Evolutionary conservation across 2,888 invertebrate genomes (phyloP).

Genomic region (Campoplex capitator): DNA sequence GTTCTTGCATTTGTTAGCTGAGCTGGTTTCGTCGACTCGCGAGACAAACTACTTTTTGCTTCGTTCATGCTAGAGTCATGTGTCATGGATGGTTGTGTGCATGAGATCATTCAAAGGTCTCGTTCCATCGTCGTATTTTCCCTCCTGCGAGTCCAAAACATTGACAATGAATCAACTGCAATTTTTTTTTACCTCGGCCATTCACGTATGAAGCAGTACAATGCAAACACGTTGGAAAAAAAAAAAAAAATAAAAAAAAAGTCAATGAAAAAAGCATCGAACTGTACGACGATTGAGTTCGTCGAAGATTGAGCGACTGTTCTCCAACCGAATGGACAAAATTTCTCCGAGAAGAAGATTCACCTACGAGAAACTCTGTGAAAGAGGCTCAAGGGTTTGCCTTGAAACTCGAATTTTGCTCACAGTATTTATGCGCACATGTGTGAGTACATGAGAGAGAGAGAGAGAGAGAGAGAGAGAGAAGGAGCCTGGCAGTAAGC

Average conservation of each 20-base stretch:
- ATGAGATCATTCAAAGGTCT: slow-evolving; percentile 52
- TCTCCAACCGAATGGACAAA: slow-evolving; percentile 41
- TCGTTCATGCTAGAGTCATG: slow-evolving; percentile 33
- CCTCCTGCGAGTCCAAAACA: slow-evolving; percentile 60
- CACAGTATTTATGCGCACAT: slow-evolving; percentile 10
- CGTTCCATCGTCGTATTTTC: slow-evolving; percentile 37
- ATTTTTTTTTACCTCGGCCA: slow-evolving; percentile 4
- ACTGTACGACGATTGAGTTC: slow-evolving; percentile 22
- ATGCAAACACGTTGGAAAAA: slow-evolving; percentile 17
- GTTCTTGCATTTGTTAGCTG: slow-evolving; percentile 53
- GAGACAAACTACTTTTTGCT: slow-evolving; percentile 54
- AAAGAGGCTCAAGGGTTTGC: slow-evolving; percentile 39
- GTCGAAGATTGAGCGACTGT: slow-evolving; percentile 46
- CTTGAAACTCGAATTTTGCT: slow-evolving; percentile 49
- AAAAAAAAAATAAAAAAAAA: slow-evolving; percentile 26
- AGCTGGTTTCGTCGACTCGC: slow-evolving; percentile 50
- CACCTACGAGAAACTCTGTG: slow-evolving; percentile 34
- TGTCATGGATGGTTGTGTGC: slow-evolving; percentile 60
- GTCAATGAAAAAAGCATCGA: slow-evolving; percentile 10
- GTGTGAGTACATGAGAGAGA: slow-evolving; percentile 31
- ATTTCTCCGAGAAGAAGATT: slow-evolving; percentile 45
- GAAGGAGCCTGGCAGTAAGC: slow-evolving; percentile 44
- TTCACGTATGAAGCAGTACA: slow-evolving; percentile 5
- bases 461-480: slow-evolving; percentile 40
- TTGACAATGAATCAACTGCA: slow-evolving; percentile 43